phyloP scores from a whole-genome alignment of 2,888 invertebrate genomes.

The Microdon myrmicae region DNA sequence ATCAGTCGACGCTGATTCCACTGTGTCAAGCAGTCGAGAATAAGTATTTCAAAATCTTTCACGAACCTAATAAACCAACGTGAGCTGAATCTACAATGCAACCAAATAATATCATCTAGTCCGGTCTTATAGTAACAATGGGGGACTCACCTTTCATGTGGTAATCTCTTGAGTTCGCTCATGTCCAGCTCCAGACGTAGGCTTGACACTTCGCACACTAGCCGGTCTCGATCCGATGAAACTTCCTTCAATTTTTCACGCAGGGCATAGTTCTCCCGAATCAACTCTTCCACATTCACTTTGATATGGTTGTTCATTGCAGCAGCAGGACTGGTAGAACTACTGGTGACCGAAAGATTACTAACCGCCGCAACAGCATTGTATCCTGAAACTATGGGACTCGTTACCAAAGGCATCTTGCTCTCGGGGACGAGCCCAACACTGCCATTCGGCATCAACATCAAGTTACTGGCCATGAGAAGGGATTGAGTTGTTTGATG shows the following conservation, averaged over 20 bases:
- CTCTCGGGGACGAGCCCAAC: conserved; percentile 26
- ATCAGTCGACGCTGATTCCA: no score
- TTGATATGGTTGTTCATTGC: conserved; percentile 52
- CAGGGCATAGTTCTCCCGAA: conserved; percentile 62
- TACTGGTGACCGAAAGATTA: conserved; percentile 42
- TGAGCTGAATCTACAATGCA: conserved; percentile 30
- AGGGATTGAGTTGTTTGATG: conserved; percentile 64
- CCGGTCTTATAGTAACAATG: neutral
- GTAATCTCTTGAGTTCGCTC: conserved; percentile 65
- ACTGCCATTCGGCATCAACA: conserved; percentile 54
- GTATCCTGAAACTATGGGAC: no score
- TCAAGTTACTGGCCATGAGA: conserved; percentile 63
- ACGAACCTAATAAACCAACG: conserved; percentile 1
- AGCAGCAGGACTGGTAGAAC: conserved; percentile 10
- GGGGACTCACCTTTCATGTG: conserved; percentile 64
- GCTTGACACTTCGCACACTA: conserved; percentile 65
- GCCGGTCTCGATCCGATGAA: conserved; percentile 62
- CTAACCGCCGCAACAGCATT: conserved; percentile 10
- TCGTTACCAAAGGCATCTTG: conserved; percentile 15
- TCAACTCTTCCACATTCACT: conserved; percentile 61
- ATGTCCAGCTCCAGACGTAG: conserved; percentile 66
- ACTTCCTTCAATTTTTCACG: conserved; percentile 63
- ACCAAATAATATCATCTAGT: conserved; percentile 4
- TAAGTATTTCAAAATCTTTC: conserved; percentile 33
- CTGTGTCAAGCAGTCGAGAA: no score